Conservation (phyloP, 2,797 vertebrate species). For the Cryptoblepharus egeriae region DNA sequence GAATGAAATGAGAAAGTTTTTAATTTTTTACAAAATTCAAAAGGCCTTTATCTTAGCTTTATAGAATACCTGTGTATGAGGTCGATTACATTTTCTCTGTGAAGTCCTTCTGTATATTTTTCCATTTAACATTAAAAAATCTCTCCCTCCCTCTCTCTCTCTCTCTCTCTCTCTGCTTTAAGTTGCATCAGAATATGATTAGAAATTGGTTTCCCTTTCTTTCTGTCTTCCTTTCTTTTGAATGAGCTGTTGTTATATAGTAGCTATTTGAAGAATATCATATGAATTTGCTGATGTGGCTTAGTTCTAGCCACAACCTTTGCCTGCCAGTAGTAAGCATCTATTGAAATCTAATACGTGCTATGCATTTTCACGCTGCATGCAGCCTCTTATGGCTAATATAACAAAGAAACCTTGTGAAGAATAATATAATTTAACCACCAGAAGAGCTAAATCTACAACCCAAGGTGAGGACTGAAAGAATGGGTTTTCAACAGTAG, state of each 20-base stretch:
- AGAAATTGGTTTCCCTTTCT: conserved; percentile 9
- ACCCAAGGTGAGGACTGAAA: conserved; percentile 11
- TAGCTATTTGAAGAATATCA: conserved; percentile 75
- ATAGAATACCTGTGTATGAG: conserved; percentile 21
- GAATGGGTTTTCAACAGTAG: background rate
- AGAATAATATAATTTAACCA: conserved; percentile 33
- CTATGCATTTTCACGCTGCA: conserved; percentile 51
- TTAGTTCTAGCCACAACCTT: conserved; percentile 67
- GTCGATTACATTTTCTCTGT: background rate
- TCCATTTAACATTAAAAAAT: background rate
- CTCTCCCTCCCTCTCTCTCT: too few relatives aligned
- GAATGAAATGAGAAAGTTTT: conserved; percentile 43
- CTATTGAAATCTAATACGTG: conserved; percentile 69
- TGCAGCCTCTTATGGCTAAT: conserved; percentile 47
- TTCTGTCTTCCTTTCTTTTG: conserved; percentile 9
- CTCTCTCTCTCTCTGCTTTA: too few relatives aligned
- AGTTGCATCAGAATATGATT: conserved; percentile 13
- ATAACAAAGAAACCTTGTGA: conserved; percentile 10
- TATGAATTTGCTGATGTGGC: conserved; percentile 80
- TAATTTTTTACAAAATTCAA: too few relatives aligned
- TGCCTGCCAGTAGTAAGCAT: conserved; percentile 50
- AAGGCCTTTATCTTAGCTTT: conserved; percentile 46
- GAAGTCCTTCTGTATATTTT: conserved; percentile 22
- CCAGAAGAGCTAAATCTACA: conserved; percentile 18
- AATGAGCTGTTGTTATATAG: conserved; percentile 68